Percentiles rank a stretch among this genome's conserved stretches.
phyloP scores from a whole-genome alignment of 1,140 invertebrate species.

The Zaprionus vittiger region DNA sequence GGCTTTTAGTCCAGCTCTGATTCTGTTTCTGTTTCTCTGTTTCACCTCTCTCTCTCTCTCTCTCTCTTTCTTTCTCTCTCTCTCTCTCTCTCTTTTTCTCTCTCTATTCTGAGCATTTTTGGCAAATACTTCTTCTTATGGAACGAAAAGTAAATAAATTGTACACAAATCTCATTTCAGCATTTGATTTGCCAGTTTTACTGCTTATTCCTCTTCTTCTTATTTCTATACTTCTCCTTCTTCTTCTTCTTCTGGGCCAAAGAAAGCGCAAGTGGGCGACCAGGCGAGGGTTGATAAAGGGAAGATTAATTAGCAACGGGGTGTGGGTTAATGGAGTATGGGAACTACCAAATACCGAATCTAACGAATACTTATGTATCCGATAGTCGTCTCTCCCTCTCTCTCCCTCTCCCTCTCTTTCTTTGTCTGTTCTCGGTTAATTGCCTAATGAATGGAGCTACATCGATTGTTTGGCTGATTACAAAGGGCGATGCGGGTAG shows the following conservation, averaged over 20 bases:
- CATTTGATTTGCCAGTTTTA: constrained; percentile 42
- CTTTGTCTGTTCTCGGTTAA: constrained; percentile 16
- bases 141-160: constrained; percentile 48
- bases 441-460: constrained; percentile 43
- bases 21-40: constrained; percentile 21
- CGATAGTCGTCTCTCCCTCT: not conserved
- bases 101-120: constrained; percentile 31
- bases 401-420: not conserved
- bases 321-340: constrained; percentile 17
- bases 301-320: constrained; percentile 27
- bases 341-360: constrained; percentile 6
- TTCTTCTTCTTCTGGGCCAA: constrained; percentile 33
- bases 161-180: constrained; percentile 29
- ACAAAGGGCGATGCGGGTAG: constrained; percentile 38
- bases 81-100: not conserved
- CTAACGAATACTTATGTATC: not conserved
- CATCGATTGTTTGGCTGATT: constrained; percentile 46
- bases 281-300: not conserved
- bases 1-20: constrained; percentile 66
- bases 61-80: not conserved
- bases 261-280: constrained; percentile 53
- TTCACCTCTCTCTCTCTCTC: not conserved
- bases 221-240: constrained; percentile 7
- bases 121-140: constrained; percentile 48
- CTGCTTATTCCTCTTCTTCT: constrained; percentile 10